Conservation (phyloP, 1,140 invertebrate genomes). For the Drosophila triauraria region DNA sequence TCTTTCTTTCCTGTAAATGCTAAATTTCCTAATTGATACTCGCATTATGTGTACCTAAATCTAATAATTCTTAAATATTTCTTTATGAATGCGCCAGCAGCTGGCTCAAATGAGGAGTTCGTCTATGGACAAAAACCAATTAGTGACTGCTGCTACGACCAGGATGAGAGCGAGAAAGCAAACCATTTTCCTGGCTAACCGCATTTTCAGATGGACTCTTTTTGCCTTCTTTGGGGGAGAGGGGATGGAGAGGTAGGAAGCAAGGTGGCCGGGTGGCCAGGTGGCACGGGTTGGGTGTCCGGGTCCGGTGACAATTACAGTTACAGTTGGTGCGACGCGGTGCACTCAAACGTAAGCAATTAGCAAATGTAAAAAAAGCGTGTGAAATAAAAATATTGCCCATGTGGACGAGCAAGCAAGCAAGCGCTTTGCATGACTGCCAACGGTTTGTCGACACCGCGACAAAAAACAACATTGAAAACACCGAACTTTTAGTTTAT, state of each 20-base stretch:
- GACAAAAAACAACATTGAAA: conserved; percentile 6
- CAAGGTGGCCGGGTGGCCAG: neutral
- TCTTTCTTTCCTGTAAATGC: neutral
- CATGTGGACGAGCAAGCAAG: conserved; percentile 16
- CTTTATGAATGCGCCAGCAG: conserved; percentile 10
- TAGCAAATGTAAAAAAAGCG: conserved; percentile 73
- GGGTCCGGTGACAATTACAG: conserved; percentile 22
- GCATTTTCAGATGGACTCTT: conserved; percentile 13
- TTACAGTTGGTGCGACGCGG: conserved; percentile 10
- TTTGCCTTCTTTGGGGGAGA: conserved; percentile 1
- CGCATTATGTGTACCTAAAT: neutral
- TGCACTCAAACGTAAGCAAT: conserved; percentile 59
- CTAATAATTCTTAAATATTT: conserved; percentile 13
- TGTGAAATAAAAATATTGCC: conserved; percentile 57
- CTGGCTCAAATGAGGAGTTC: neutral
- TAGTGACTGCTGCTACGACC: conserved; percentile 16
- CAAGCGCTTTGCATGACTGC: conserved; percentile 19
- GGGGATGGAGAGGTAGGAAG: neutral
- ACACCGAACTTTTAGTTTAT: conserved; percentile 6
- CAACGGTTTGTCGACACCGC: conserved; percentile 9
- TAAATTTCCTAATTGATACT: neutral
- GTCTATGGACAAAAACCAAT: conserved; percentile 4
- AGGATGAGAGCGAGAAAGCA: conserved; percentile 1
- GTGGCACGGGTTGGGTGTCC: neutral
- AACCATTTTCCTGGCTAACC: conserved; percentile 18